Conservation (phyloP, 2,113 vertebrate species). For the Nicator chloris region DNA sequence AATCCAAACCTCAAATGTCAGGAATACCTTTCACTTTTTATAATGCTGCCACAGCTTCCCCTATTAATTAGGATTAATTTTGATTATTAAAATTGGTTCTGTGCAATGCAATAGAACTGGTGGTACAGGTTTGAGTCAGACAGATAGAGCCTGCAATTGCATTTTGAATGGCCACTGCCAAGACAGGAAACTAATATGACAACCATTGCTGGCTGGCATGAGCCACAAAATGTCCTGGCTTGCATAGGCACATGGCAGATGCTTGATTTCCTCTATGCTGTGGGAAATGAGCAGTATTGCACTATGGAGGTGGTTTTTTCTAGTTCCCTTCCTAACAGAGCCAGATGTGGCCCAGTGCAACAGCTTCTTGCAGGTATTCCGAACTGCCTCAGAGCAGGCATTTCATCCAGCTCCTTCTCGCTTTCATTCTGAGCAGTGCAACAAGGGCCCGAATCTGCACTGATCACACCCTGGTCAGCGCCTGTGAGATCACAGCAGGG, state of each 20-base stretch:
- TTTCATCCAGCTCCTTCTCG: neutral
- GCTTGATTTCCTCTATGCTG: neutral
- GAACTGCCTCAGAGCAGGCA: neutral
- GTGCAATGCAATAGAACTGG: conserved; percentile 7
- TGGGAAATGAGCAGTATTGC: neutral
- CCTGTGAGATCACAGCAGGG: too few relatives aligned
- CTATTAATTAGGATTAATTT: conserved; percentile 13
- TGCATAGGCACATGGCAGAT: neutral
- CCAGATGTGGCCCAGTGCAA: neutral
- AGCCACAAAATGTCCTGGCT: neutral
- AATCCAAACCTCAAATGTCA: neutral
- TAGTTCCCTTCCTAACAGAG: neutral
- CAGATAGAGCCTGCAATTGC: neutral
- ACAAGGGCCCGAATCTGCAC: neutral
- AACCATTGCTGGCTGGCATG: rapidly evolving
- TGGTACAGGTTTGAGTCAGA: neutral
- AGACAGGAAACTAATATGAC: neutral
- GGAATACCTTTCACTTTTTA: neutral
- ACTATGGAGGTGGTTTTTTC: neutral
- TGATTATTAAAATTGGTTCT: conserved; percentile 5
- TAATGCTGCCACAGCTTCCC: neutral
- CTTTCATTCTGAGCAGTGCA: neutral
- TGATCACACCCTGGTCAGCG: rapidly evolving
- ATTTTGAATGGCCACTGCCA: neutral
- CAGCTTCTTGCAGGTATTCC: neutral